phyloP scores from a whole-genome alignment of 2,113 vertebrate species.

The Isurus oxyrinchus region DNA sequence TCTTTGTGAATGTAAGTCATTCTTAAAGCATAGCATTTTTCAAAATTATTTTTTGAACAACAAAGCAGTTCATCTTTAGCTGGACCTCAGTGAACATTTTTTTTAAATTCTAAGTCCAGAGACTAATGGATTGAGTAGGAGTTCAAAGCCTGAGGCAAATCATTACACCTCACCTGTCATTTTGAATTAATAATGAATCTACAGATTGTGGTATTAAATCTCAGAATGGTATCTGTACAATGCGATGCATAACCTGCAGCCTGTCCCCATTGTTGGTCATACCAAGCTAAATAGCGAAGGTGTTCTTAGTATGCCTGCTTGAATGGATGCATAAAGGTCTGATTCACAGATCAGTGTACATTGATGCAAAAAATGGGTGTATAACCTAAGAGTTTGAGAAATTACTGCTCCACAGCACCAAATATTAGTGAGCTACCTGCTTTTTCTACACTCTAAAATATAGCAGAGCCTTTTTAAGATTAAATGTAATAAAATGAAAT shows the following conservation, averaged over 20 bases:
- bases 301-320: background rate
- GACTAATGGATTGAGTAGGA: background rate
- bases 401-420: background rate
- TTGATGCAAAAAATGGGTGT: background rate
- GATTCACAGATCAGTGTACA: background rate
- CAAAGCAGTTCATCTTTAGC: background rate
- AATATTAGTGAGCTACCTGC: background rate
- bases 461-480: background rate
- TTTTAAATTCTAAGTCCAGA: background rate
- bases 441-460: background rate
- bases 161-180: background rate
- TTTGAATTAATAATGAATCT: slow-evolving; percentile 22
- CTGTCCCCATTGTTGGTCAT: background rate
- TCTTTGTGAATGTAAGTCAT: background rate
- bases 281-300: background rate
- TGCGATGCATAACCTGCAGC: background rate
- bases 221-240: background rate
- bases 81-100: background rate
- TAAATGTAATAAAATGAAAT: background rate
- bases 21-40: background rate
- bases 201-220: background rate
- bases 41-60: background rate
- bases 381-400: background rate
- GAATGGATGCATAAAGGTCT: background rate
- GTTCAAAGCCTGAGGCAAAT: slow-evolving; percentile 14